Base-by-base conservation (phyloP, 1,140 invertebrate species). In the Oryctes rhinoceros region DNA sequence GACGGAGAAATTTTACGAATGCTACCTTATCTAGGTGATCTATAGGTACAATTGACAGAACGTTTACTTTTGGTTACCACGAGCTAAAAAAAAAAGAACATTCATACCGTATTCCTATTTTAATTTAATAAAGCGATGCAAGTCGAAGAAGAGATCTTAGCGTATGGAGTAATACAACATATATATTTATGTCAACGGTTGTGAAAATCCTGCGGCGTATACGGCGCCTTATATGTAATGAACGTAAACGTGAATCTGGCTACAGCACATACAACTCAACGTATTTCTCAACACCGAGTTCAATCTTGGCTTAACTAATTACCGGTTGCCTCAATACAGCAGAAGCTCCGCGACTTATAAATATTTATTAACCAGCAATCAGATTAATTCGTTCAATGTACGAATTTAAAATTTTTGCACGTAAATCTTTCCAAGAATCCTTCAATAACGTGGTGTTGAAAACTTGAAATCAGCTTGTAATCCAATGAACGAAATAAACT, bases 211-310 rank as follows among this genome's bases (percentile, higher is more conserved):
- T 20, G 0, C 53, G 0, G 7, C 20, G 15, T 62, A 5, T 62
- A 20, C 53, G 53, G 53, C 53, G 4, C 53, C 53, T 10, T 62
- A 62, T 62, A 62, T 62, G 53, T 15, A 62, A 62, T 62, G 53
- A 4, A 62, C 53, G 13, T 20, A 20, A 62, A 62, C 53, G 20
- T 44, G 9, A 20, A 20, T 62, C 13, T 20, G 53, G 53, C 53
- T 5, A 5, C 53, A 62, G 13, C 3, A 62, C 53, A 4, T 20
- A 62, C 13, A 10, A 4, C 53, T 62, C 53, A 62, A 62, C 53
- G 3, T 20, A 62, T 62, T 62, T 62, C 53, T 62, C 53, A 62
- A 62, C 53, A 4, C 53, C 13, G 5, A 62, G 3, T 62, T 62
- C 53, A 62, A 62, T 62, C 13, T 62, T 62, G 53, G 15, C 20